These are phyloP conservation scores for Timema cristinae DNA, from an alignment of 2,888 invertebrate genomes.

Conservation along the genomic window DNA sequence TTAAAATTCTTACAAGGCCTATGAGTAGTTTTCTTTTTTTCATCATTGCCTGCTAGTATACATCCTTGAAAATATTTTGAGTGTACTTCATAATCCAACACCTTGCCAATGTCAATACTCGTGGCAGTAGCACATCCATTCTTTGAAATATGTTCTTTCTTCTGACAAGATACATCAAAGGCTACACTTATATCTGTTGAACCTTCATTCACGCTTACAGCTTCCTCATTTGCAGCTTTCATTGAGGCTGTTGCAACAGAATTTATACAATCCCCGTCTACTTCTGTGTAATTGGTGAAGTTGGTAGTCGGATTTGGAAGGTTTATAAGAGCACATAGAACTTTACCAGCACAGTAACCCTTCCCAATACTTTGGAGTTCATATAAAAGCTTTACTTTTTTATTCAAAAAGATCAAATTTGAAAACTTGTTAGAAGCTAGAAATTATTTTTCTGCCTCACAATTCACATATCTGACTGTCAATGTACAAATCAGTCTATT, in stretches of 20 bases:
- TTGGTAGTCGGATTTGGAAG: neutral
- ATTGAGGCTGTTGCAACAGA: neutral
- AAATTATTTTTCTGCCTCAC: neutral
- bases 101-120: constrained; percentile 10
- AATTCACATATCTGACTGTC: neutral
- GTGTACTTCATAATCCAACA: neutral
- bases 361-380: neutral
- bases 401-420: neutral
- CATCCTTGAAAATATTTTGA: constrained; percentile 10
- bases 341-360: neutral
- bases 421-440: neutral
- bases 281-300: constrained; percentile 4
- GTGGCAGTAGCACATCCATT: neutral
- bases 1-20: no score
- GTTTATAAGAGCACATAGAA: constrained; percentile 7
- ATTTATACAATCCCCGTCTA: neutral
- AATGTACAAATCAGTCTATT: neutral
- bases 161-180: constrained; percentile 4
- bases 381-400: neutral
- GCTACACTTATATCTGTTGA: neutral
- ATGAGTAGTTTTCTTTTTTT: neutral
- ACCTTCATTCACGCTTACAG: constrained; percentile 7
- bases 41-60: neutral
- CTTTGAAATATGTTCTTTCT: neutral
- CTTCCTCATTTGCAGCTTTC: neutral